Conservation (phyloP, 1,140 invertebrate genomes). For the Musca domestica region DNA sequence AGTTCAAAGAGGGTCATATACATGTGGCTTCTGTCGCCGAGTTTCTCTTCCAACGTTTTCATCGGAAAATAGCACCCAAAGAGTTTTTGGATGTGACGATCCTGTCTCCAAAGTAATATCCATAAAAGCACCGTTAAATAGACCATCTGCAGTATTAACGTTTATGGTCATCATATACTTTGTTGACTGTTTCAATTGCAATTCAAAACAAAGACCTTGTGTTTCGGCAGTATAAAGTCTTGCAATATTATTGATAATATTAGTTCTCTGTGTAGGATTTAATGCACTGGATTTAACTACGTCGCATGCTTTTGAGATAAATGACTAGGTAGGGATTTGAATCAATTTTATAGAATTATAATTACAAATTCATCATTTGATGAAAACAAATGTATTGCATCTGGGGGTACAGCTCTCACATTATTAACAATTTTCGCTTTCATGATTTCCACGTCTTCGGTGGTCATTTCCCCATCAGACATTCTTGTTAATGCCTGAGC, state of each 20-base stretch:
- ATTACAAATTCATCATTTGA: not conserved
- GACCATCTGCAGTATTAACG: too few species aligned
- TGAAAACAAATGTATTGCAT: slow-evolving; percentile 11
- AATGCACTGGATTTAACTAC: not conserved
- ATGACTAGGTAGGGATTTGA: not conserved
- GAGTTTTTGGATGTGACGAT: too few species aligned
- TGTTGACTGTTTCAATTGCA: not conserved
- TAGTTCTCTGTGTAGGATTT: not conserved
- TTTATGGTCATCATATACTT: not conserved
- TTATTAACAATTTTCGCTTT: not conserved
- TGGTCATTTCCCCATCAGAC: not conserved
- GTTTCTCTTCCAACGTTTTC: too few species aligned
- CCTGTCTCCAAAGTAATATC: too few species aligned
- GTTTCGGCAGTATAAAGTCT: slow-evolving; percentile 15
- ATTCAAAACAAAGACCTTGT: not conserved
- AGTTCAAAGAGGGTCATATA: too few species aligned
- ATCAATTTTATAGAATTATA: not conserved
- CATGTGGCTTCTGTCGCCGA: too few species aligned
- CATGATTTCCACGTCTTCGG: not conserved
- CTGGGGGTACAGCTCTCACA: not conserved
- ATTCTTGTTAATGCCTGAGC: slow-evolving; percentile 1
- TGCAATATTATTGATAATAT: not conserved
- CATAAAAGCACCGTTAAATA: too few species aligned
- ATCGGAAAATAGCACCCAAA: too few species aligned
- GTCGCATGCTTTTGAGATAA: not conserved